phyloP scores from a whole-genome alignment of 2,888 invertebrate species.

The Sepioteuthis lessoniana region DNA sequence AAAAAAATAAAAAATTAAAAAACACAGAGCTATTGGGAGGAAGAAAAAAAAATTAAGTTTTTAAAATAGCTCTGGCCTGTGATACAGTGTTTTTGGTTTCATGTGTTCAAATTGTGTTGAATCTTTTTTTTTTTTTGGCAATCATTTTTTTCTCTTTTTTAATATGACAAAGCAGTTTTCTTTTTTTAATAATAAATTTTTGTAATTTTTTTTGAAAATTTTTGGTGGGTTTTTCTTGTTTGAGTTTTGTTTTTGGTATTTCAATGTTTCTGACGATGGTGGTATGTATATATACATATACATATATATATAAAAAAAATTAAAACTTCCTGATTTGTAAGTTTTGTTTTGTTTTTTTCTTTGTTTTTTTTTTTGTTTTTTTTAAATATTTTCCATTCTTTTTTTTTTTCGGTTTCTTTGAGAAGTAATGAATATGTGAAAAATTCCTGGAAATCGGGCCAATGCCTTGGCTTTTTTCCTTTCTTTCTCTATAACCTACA shows the following conservation, averaged over 20 bases:
- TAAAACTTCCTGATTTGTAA: too few species aligned
- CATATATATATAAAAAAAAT: not conserved
- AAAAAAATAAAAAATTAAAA: not conserved
- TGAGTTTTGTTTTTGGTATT: not conserved
- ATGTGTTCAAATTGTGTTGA: not conserved
- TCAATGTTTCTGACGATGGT: not conserved
- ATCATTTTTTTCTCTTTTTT: not conserved
- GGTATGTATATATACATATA: not conserved
- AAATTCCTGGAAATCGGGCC: not conserved
- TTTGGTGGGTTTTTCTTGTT: not conserved
- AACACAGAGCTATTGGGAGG: not conserved
- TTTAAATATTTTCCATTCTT: not conserved
- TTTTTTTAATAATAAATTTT: not conserved
- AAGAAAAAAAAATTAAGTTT: not conserved
- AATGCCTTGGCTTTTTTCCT: not conserved
- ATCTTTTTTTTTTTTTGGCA: not conserved
- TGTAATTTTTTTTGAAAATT: not conserved
- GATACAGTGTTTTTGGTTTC: not conserved
- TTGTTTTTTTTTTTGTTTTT: not conserved
- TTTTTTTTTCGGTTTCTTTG: not conserved
- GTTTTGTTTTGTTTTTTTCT: not conserved
- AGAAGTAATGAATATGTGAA: not conserved
- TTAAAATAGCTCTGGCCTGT: not conserved
- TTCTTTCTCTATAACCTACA: not conserved
- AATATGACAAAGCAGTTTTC: not conserved